phyloP scores from a whole-genome alignment of 2,113 vertebrate genomes.

The Crotophaga sulcirostris region DNA sequence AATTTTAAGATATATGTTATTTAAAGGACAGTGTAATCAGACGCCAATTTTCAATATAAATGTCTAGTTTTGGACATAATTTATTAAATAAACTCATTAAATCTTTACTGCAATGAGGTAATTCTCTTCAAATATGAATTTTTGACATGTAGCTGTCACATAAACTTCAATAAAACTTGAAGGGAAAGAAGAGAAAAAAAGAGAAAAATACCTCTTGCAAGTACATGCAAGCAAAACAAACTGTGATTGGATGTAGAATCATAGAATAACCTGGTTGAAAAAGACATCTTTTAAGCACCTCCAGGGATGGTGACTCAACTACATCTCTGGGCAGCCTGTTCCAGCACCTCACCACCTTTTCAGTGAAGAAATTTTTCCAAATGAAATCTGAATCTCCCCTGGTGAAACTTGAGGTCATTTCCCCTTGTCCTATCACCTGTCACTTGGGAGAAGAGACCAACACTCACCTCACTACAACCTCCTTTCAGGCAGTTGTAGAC shows the following conservation, averaged over 20 bases:
- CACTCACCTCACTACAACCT: too few species aligned
- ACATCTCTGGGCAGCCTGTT: too few species aligned
- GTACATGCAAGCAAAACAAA: neutral
- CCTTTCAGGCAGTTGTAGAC: too few species aligned
- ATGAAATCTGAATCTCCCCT: too few species aligned
- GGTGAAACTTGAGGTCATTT: too few species aligned
- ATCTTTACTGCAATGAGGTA: neutral
- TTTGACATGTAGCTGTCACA: fast-evolving
- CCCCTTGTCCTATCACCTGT: too few species aligned
- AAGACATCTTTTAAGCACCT: too few species aligned
- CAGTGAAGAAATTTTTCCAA: too few species aligned
- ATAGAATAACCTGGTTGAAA: too few species aligned
- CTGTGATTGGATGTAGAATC: neutral
- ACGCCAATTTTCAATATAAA: neutral
- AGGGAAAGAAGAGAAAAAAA: neutral
- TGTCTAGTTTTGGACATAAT: neutral
- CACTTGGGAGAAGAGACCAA: too few species aligned
- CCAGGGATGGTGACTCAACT: too few species aligned
- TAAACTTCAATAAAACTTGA: neutral
- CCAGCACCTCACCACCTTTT: too few species aligned
- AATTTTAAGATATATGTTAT: neutral
- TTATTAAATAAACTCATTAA: neutral
- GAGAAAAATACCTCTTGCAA: neutral
- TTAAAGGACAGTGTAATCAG: neutral
- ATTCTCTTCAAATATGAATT: neutral